phyloP scores from a whole-genome alignment of 2,888 invertebrate genomes.

The Mythimna albipuncta region DNA sequence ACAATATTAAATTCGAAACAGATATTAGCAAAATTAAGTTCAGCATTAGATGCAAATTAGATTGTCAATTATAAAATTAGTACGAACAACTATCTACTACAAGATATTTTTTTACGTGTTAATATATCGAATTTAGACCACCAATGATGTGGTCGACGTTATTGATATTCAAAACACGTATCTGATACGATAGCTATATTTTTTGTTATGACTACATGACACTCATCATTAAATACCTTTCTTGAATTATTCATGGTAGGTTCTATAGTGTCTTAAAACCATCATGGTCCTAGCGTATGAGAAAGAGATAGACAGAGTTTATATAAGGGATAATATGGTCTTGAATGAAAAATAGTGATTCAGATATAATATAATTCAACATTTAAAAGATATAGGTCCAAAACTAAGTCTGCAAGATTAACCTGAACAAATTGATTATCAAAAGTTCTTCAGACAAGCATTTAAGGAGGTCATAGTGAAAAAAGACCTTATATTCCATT shows the following conservation, averaged over 20 bases:
- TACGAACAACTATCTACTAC: constrained; percentile 45
- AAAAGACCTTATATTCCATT: neutral
- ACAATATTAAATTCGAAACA: constrained; percentile 24
- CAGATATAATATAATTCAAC: no score
- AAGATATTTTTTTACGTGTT: neutral
- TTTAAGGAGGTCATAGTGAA: neutral
- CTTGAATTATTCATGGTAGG: neutral
- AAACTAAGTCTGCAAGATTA: neutral
- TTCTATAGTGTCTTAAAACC: no score
- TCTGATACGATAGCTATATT: neutral
- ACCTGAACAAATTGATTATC: neutral
- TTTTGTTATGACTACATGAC: neutral
- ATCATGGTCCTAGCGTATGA: no score
- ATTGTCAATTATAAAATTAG: constrained; percentile 39
- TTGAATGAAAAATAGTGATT: no score
- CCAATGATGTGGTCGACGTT: neutral
- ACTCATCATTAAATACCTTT: neutral
- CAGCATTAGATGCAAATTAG: constrained; percentile 55
- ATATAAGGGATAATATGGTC: no score
- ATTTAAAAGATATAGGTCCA: neutral
- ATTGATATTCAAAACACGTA: neutral
- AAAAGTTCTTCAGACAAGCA: neutral
- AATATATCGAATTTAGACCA: neutral
- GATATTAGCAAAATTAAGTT: constrained; percentile 49
- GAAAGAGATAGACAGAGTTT: no score